A percentile compares a stretch with the other conserved stretches of the same genome.
Conservation (phyloP, 2,888 invertebrate genomes). For the Amorpha juglandis region DNA sequence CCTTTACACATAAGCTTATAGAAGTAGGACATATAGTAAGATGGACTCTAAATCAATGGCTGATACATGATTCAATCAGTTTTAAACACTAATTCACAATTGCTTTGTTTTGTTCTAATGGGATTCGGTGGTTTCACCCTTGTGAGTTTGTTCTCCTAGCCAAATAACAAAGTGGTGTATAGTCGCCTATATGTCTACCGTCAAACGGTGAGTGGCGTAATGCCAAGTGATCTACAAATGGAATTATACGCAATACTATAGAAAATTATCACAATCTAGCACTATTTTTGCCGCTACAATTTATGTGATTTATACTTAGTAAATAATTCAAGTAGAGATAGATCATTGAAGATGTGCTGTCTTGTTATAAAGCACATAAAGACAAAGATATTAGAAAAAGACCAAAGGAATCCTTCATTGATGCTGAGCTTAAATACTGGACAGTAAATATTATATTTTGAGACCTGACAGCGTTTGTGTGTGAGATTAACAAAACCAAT, state of each 20-base stretch:
- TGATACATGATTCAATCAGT: too few species aligned
- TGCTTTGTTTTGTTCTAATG: background rate
- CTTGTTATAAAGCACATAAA: background rate
- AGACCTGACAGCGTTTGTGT: too few species aligned
- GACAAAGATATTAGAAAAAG: too few species aligned
- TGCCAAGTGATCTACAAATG: slow-evolving; percentile 6
- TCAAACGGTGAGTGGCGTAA: slow-evolving; percentile 1
- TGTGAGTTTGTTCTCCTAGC: background rate
- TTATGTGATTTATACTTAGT: background rate
- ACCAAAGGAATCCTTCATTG: too few species aligned
- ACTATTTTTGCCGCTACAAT: background rate
- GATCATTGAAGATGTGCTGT: background rate
- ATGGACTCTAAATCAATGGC: too few species aligned
- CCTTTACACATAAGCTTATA: too few species aligned
- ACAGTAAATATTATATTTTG: too few species aligned
- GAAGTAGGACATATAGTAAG: too few species aligned
- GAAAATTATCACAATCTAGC: slow-evolving; percentile 2
- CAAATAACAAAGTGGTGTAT: slow-evolving; percentile 2
- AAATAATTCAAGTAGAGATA: background rate
- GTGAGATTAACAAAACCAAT: too few species aligned
- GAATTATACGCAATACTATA: background rate
- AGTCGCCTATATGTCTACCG: slow-evolving; percentile 7
- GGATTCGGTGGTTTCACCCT: background rate
- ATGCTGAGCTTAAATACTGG: too few species aligned
- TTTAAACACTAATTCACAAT: background rate